Evolutionary conservation across 2,888 invertebrate species (phyloP).

Genomic region (Dyspetes luteomarginatus): DNA sequence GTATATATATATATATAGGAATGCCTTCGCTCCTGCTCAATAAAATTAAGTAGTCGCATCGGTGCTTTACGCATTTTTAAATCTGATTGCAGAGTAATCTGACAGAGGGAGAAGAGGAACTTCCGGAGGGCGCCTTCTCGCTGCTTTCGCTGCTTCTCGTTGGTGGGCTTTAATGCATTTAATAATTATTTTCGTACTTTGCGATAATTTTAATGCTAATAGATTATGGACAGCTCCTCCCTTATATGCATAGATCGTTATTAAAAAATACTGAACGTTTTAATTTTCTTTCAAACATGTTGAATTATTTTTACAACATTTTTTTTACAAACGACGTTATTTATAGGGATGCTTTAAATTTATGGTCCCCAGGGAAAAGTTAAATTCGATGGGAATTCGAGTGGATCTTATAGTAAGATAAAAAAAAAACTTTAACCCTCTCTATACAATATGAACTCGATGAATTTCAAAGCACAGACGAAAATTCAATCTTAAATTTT

Average conservation of each 20-base stretch:
- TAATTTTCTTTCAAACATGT: no score
- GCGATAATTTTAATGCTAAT: not conserved
- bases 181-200: conserved; percentile 45
- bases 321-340: no score
- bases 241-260: not conserved
- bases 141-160: conserved; percentile 92
- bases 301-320: no score
- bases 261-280: no score
- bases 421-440: no score
- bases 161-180: conserved; percentile 84
- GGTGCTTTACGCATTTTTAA: conserved; percentile 56
- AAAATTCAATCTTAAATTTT: no score
- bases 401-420: no score
- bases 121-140: conserved; percentile 90
- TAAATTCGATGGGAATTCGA: no score
- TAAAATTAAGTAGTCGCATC: conserved; percentile 35
- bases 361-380: no score
- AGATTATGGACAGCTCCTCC: conserved; percentile 6
- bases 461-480: no score
- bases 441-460: no score
- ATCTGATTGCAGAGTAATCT: conserved; percentile 79
- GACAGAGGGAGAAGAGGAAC: conserved; percentile 87
- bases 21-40: not conserved
- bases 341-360: no score
- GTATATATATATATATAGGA: not conserved